Base-by-base conservation (phyloP, 2,888 invertebrate species). In the Lasius fuliginosus region DNA sequence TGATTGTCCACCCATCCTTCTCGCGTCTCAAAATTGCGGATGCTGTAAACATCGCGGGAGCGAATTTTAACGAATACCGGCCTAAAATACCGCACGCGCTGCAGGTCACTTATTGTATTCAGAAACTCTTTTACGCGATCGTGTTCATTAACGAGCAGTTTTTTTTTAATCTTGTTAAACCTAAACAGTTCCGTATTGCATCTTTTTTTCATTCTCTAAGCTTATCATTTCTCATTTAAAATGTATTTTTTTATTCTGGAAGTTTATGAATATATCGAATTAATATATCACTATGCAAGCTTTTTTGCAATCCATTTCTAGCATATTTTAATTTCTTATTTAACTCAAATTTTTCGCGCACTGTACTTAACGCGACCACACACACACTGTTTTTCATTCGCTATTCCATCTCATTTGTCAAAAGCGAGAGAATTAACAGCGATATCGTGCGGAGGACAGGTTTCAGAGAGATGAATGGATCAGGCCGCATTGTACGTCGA, bases 381-480 rank as follows among this genome's bases (percentile, higher is more conserved):
- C 8, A 53, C 2, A 33, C 36, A n/a, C 40, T 42, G 23, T 81
- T 49, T 87, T 88, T 90, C 83, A 18, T 33, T 23, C 12, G 33
- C 27, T 33, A 9, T 81, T 49, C 53, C 58, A 4, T 42, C 12
- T 27, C 36, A 11, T 49, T 27, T 33, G 46, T 81, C 79, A 74
- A 46, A 60, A 60, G 12, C 68, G 42, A 11, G 23, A n/a, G 33
- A 69, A 69, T 68, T 77, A 77, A 77, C 42, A 30, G 60, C 74
- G 74, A 81, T 73, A 74, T 79, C 23, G 60, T 74, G 79, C 27
- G 60, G 46, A 73, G 36, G 79, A 81, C 74, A 81, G 79, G 74
- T 62, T 49, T 73, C 60, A 73, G 27, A 74, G 60, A 73, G 79
- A 79, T 30, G 15, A 69, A 77, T 60, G 60, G 46, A 46, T 33